A percentile compares a stretch with the other conserved stretches of the same genome.
Conservation (phyloP, 2,888 invertebrate species). For the Globia sparganii region DNA sequence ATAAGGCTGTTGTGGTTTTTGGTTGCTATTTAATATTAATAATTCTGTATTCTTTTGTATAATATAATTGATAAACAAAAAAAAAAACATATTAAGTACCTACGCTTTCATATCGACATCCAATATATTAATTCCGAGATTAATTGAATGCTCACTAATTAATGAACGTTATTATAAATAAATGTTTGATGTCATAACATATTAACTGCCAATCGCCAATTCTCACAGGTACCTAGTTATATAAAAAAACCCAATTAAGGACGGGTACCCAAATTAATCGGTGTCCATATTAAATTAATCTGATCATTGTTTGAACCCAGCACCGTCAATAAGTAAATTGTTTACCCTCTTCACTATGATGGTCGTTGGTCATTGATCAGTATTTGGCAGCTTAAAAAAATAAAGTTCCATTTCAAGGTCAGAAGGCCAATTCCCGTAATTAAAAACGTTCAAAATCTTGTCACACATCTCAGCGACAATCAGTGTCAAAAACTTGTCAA, state of each 20-base stretch:
- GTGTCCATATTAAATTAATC: constrained; percentile 3
- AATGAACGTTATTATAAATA: constrained; percentile 27
- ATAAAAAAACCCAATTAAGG: constrained; percentile 27
- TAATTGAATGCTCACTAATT: constrained; percentile 7
- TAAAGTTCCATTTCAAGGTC: background rate
- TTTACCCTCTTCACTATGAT: background rate
- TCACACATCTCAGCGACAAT: no score
- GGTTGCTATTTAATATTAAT: no score
- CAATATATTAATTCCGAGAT: constrained; percentile 6
- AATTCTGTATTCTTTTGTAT: no score
- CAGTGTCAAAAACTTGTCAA: no score
- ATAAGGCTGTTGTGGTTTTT: no score
- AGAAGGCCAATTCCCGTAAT: no score
- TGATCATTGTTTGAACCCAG: background rate
- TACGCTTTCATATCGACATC: background rate
- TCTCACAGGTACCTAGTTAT: background rate
- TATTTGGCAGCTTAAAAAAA: background rate
- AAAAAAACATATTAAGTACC: no score
- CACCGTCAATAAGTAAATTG: background rate
- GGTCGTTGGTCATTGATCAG: background rate
- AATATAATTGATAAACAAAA: no score
- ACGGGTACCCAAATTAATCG: constrained; percentile 28
- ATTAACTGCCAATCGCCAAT: constrained; percentile 17
- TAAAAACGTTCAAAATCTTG: no score
- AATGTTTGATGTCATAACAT: constrained; percentile 10